Base-by-base conservation (phyloP, 2,888 invertebrate species). In the Tenthredo mesomela region DNA sequence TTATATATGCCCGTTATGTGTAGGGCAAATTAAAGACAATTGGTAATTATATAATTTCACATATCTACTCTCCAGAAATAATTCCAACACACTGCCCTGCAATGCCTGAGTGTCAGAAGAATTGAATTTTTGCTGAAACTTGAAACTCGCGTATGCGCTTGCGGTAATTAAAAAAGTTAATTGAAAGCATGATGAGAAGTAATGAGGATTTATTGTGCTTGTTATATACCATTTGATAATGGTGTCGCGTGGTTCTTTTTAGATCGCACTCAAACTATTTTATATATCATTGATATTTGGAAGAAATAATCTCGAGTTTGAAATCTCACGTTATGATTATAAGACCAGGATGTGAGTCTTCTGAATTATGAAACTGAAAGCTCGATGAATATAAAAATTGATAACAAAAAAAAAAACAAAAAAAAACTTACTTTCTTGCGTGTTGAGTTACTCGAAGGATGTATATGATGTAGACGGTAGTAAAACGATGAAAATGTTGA, bases 161-260 rank as follows among this genome's bases (percentile, higher is more conserved):
- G 85, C 71, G n/a, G 82, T 89, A 89, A 90, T 89, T 90, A 88
- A 86, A 33, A 75, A 67, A 86, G 82, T 86, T 90, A 90, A 90
- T 90, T 90, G 90, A 89, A 89, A 89, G 86, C 88, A 85, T 86
- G 87, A 88, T 86, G 87, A 18, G 70, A 84, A 73, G 84, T 87
- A 89, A 90, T 89, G 89, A 90, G 88, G 86, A 90, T 90, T 90
- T 90, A 90, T 90, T 67, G 88, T 87, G 87, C 29, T 54, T 29
- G 54, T 50, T 54, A 47, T 47, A 54, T 47, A 54, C 29, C 77
- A 54, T 77, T 77, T 77, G 77, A 12, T 54, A 77, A 77, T 54
- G 10, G n/a, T 47, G 29, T 77, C 37, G 18, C 50, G 43, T 40
- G 25, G 37, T 40, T 21, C 25, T 21, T 43, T 43, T 40, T 73